A percentile compares a stretch with the other conserved stretches of the same genome.
Conservation (phyloP, 2,888 invertebrate genomes). For the Anarsia innoxiella region DNA sequence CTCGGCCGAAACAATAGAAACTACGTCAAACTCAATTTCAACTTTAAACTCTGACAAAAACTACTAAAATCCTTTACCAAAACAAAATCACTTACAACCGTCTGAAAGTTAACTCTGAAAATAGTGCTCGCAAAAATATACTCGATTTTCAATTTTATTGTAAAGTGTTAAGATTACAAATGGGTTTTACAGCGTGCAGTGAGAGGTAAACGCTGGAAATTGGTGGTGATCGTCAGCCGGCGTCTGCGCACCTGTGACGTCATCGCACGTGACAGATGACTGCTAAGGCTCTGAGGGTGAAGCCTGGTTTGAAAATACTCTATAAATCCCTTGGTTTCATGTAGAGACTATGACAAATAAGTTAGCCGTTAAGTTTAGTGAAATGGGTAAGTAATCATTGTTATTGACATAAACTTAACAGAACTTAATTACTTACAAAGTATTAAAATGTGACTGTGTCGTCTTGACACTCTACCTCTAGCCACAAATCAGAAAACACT, state of each 20-base stretch:
- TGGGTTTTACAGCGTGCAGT: constrained; percentile 4
- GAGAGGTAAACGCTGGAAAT: constrained; percentile 39
- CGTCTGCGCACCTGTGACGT: constrained; percentile 55
- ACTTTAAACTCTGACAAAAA: not conserved
- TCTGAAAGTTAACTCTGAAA: constrained; percentile 21
- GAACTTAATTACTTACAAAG: no score
- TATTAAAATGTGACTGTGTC: no score
- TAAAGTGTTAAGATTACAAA: constrained; percentile 1
- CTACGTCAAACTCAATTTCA: constrained; percentile 3
- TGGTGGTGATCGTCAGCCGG: constrained; percentile 45
- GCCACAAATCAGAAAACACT: no score
- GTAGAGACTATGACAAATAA: no score
- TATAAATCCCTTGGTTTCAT: no score
- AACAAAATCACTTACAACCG: constrained; percentile 22
- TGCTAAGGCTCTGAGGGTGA: not conserved
- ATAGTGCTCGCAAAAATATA: constrained; percentile 12
- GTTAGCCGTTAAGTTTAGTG: no score
- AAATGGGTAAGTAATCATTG: no score
- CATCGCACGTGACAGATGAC: constrained; percentile 32
- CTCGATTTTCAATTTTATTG: constrained; percentile 23
- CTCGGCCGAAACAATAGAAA: constrained; percentile 59
- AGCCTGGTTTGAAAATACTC: no score
- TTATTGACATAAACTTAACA: no score
- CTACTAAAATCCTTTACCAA: constrained; percentile 4
- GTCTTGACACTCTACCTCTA: no score